phyloP scores from a whole-genome alignment of 2,113 vertebrate species.

The Oncorhynchus mykiss region DNA sequence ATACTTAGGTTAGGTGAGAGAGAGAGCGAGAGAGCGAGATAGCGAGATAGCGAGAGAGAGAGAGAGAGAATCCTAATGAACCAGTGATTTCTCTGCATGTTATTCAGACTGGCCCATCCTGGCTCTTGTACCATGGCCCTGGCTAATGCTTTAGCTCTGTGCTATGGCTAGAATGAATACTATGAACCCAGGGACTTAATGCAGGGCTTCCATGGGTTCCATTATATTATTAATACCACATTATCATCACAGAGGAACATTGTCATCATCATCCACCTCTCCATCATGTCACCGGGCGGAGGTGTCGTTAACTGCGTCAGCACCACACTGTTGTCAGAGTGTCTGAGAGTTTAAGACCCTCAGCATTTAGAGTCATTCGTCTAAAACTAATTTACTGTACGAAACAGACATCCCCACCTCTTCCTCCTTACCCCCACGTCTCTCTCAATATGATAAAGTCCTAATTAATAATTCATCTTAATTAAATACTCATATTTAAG shows the following conservation, averaged over 20 bases:
- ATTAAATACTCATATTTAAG: slow-evolving; percentile 78
- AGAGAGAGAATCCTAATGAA: no score
- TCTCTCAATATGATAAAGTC: slow-evolving; percentile 62
- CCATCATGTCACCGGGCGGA: not conserved
- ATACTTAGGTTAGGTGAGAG: no score
- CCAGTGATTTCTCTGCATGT: no score
- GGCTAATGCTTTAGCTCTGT: no score
- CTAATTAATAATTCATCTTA: slow-evolving; percentile 73
- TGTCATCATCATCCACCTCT: not conserved
- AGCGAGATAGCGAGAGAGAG: no score
- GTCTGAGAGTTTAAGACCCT: slow-evolving; percentile 35
- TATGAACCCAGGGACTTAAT: no score
- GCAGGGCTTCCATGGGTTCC: not conserved
- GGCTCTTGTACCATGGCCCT: no score
- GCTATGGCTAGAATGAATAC: no score
- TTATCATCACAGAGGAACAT: not conserved
- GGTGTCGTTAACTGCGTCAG: slow-evolving; percentile 15
- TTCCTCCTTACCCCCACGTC: slow-evolving; percentile 18
- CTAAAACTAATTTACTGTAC: slow-evolving; percentile 67
- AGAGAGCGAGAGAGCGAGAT: no score
- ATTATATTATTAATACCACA: not conserved
- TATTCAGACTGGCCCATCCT: no score
- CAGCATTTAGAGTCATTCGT: slow-evolving; percentile 43
- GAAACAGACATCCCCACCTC: slow-evolving; percentile 8
- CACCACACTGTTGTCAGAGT: slow-evolving; percentile 34